These are phyloP conservation scores for Augochlora pura DNA, from an alignment of 1,140 invertebrate genomes.

Conservation along the genomic window DNA sequence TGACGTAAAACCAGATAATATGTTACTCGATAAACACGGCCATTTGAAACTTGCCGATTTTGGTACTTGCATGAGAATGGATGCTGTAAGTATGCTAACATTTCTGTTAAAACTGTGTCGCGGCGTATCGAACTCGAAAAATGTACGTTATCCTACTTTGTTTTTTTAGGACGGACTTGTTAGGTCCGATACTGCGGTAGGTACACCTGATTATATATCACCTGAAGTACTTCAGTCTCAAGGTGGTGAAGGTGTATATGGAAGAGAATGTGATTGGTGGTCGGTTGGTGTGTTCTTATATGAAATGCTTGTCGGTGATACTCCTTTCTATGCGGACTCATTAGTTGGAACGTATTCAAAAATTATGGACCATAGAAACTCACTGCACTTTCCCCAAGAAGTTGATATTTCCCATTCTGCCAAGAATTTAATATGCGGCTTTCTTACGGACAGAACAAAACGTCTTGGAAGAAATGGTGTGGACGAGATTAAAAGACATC, in stretches of 20 bases:
- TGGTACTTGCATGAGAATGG: conserved; percentile 99
- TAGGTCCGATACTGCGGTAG: conserved; percentile 97
- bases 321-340: conserved; percentile 99
- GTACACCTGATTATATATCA: conserved; percentile 99
- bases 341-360: conserved; percentile 99
- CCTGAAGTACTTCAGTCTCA: conserved; percentile 99
- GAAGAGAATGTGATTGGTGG: conserved; percentile 99
- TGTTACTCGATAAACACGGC: conserved; percentile 96
- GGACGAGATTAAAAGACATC: conserved; percentile 96
- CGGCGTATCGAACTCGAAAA: neutral
- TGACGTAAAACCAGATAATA: conserved; percentile 99
- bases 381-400: conserved; percentile 96
- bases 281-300: conserved; percentile 99
- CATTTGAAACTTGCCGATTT: conserved; percentile 99
- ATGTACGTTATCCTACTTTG: conserved; percentile 9
- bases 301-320: conserved; percentile 99
- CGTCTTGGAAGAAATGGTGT: conserved; percentile 96
- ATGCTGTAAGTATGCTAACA: conserved; percentile 82
- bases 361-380: conserved; percentile 99
- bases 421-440: conserved; percentile 95
- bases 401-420: conserved; percentile 95
- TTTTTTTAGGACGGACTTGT: conserved; percentile 91
- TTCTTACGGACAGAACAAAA: conserved; percentile 94
- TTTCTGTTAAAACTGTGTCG: neutral
- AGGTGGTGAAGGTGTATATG: conserved; percentile 96